Evolutionary conservation across 1,140 invertebrate genomes (phyloP), one percentile per base, ranked within the genome.

Genomic region (Lepeophtheirus salmonis): DNA sequence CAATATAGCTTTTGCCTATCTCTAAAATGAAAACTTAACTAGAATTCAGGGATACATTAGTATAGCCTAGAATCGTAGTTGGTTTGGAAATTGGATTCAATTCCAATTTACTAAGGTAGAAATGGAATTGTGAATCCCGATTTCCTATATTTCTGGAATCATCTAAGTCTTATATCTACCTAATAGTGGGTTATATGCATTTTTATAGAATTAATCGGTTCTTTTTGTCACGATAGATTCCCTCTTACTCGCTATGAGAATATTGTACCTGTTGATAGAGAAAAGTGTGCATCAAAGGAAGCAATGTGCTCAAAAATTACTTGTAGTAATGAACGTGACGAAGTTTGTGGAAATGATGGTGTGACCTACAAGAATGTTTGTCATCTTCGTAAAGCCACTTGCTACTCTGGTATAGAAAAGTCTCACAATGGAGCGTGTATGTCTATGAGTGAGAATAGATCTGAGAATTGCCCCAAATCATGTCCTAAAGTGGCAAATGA

Each of bases 341-440:
- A 68, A 1, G 68, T 72, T 0, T 72, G 71, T 65, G 71, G 70
- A 1, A 67, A 61, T 53, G 66, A 72, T 55, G 68, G 70, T n/a
- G 59, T 64, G 12, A 68, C 70, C 50, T 72, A 72, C 58, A 58
- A 59, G 18, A 73, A 70, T 56, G 64, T 23, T 2, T 62, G 62
- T 52, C 17, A 49, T 13, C 26, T 62, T 0, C 22, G 50, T 16
- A 52, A 60, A 16, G 62, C 62, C 24, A 62, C 67, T 50, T 73
- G 41, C 71, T 86, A 83, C 64, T 83, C 83, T 72, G 82, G 83
- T 61, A 79, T 89, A 49, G 83, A 88, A 71, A 71, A 87, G 66
- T 84, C 87, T 17, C 87, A 89, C 68, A 77, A 86, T 61, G 86
- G 87, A 17, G 80, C 84, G 68, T 90, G 87, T 69, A 83, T 83